Percentiles rank a stretch among this genome's conserved stretches.
These are phyloP conservation scores for Cavia porcellus DNA, from an alignment of 2,113 vertebrate species.

Conservation along the genomic window DNA sequence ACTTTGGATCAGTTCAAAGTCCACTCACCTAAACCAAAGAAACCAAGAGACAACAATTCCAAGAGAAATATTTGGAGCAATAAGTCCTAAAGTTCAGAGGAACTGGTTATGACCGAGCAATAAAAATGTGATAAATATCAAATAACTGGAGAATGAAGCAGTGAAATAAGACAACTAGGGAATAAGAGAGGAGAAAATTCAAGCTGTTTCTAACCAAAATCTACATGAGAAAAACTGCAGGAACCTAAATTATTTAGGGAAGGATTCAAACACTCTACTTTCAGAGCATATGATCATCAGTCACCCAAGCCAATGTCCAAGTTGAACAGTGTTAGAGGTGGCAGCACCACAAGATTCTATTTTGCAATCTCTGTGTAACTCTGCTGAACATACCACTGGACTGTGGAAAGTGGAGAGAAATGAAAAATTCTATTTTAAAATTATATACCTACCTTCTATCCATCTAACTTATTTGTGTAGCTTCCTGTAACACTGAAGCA, in stretches of 20 bases:
- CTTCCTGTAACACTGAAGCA: background rate
- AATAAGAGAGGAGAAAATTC: background rate
- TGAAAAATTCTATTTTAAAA: background rate
- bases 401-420: background rate
- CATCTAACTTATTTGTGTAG: background rate
- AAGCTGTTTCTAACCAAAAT: conserved; percentile 24
- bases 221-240: background rate
- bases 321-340: background rate
- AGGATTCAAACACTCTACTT: background rate
- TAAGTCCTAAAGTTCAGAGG: background rate
- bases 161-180: background rate
- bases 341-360: background rate
- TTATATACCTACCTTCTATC: background rate
- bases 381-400: background rate
- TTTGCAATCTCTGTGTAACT: background rate
- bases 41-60: background rate
- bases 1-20: background rate
- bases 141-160: background rate
- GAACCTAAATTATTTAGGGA: background rate
- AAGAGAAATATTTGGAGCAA: background rate
- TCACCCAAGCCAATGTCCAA: background rate
- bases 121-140: conserved; percentile 2
- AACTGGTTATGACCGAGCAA: background rate
- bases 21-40: background rate
- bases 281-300: conserved; percentile 12